phyloP scores from a whole-genome alignment of 2,888 invertebrate species.

The Meghimatium bilineatum region DNA sequence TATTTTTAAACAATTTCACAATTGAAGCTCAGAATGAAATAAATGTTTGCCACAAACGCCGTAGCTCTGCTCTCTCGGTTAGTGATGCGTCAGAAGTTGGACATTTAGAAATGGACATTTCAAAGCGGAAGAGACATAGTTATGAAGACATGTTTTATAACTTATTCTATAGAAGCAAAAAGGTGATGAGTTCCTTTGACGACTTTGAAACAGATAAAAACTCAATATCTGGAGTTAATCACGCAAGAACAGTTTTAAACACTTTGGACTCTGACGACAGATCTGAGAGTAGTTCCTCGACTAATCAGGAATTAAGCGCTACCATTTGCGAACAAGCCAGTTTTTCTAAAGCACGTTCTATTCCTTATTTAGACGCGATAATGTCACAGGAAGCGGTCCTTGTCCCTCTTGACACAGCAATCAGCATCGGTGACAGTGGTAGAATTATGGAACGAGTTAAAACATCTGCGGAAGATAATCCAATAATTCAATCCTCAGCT shows the following conservation, averaged over 20 bases:
- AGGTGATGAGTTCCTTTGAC: background rate
- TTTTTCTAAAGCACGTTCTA: background rate
- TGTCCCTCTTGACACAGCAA: slow-evolving; percentile 28
- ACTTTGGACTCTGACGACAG: slow-evolving; percentile 30
- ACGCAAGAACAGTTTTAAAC: slow-evolving; percentile 8
- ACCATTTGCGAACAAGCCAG: background rate
- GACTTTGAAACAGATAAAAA: background rate
- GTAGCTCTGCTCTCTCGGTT: background rate
- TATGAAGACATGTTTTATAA: slow-evolving; percentile 11
- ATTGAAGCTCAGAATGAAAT: background rate
- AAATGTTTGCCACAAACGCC: background rate
- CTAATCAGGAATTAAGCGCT: background rate
- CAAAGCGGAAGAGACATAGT: background rate
- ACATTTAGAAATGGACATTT: background rate
- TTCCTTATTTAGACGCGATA: slow-evolving; percentile 42
- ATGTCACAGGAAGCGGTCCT: slow-evolving; percentile 42
- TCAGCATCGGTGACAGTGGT: background rate
- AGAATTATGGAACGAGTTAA: background rate
- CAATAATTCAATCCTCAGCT: background rate
- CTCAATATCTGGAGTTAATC: slow-evolving; percentile 15
- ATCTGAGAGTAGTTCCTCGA: background rate
- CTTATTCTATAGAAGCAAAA: slow-evolving; percentile 8
- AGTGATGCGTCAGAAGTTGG: background rate
- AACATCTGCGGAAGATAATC: background rate
- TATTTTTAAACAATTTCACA: background rate